Percentiles rank a stretch among this genome's conserved stretches.
Evolutionary conservation across 2,888 invertebrate genomes (phyloP).

Genomic region (Heliconius hortense): DNA sequence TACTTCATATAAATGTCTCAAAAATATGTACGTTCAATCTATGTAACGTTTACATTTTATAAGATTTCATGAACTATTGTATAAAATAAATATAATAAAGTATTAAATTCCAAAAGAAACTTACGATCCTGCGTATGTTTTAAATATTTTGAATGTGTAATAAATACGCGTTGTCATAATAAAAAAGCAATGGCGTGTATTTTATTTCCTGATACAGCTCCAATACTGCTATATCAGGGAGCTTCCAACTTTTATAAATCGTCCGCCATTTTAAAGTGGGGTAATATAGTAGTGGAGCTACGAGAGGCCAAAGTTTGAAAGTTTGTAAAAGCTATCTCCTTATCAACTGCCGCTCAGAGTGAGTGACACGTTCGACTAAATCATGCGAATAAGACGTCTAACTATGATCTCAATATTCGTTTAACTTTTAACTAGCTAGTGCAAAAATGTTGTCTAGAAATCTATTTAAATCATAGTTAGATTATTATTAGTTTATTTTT

Average conservation of each 20-base stretch:
- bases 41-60: no score
- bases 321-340: slow-evolving; percentile 33
- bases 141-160: slow-evolving; percentile 21
- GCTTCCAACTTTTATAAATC: slow-evolving; percentile 37
- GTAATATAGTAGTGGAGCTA: slow-evolving; percentile 35
- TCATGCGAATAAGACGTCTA: slow-evolving; percentile 23
- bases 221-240: slow-evolving; percentile 20
- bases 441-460: no score
- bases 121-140: neutral
- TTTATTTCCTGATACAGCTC: slow-evolving; percentile 16
- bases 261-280: slow-evolving; percentile 36
- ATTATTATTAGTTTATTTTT: no score
- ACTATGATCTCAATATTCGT: neutral
- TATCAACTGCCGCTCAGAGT: slow-evolving; percentile 31
- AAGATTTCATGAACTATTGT: no score
- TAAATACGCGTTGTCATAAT: slow-evolving; percentile 21
- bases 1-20: no score
- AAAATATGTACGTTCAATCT: no score
- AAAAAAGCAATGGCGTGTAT: slow-evolving; percentile 13
- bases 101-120: neutral
- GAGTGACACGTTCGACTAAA: slow-evolving; percentile 33
- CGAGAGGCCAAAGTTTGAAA: slow-evolving; percentile 36
- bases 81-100: neutral
- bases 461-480: no score
- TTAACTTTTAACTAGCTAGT: slow-evolving; percentile 9